These are phyloP conservation scores for Lasiurus cinereus DNA, from an alignment of 2,113 vertebrate species.

Conservation along the genomic window DNA sequence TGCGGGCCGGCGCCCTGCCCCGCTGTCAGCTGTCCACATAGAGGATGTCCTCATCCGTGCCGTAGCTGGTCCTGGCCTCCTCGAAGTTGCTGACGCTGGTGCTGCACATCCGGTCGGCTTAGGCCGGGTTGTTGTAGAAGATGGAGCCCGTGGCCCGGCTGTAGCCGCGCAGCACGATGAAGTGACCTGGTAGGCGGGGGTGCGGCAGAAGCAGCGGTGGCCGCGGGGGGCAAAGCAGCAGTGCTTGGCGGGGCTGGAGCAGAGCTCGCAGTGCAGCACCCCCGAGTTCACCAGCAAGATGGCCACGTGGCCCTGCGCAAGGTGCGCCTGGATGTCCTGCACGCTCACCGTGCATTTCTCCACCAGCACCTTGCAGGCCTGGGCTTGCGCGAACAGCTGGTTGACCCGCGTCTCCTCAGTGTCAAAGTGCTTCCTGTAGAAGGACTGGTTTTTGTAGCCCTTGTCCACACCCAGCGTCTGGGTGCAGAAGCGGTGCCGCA, in stretches of 20 bases:
- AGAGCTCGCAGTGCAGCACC: conserved; percentile 95
- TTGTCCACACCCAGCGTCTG: conserved; percentile 98
- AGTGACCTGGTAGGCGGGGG: conserved; percentile 97
- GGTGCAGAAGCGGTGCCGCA: conserved; percentile 96
- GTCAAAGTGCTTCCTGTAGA: conserved; percentile 99
- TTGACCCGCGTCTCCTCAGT: conserved; percentile 98
- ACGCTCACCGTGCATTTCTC: conserved; percentile 94
- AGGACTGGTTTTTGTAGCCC: conserved; percentile 98
- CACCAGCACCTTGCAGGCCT: conserved; percentile 93
- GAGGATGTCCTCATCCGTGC: too few species aligned
- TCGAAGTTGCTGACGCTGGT: too few species aligned
- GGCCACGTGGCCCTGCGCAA: conserved; percentile 95
- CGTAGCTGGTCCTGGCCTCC: too few species aligned
- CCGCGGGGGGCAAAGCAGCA: conserved; percentile 97
- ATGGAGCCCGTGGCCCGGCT: conserved; percentile 92
- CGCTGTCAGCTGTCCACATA: too few species aligned
- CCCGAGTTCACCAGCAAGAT: conserved; percentile 97
- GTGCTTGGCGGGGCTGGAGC: conserved; percentile 95
- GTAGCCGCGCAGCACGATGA: conserved; percentile 97
- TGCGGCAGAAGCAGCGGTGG: conserved; percentile 97
- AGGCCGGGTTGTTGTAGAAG: conserved; percentile 99
- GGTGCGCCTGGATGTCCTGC: conserved; percentile 95
- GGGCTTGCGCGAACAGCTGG: conserved; percentile 96
- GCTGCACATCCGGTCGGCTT: conserved; percentile 88
- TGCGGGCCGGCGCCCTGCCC: too few species aligned